A percentile compares a stretch with the other conserved stretches of the same genome.
Conservation (phyloP, 2,113 vertebrate genomes). For the Aegotheles bennettii region DNA sequence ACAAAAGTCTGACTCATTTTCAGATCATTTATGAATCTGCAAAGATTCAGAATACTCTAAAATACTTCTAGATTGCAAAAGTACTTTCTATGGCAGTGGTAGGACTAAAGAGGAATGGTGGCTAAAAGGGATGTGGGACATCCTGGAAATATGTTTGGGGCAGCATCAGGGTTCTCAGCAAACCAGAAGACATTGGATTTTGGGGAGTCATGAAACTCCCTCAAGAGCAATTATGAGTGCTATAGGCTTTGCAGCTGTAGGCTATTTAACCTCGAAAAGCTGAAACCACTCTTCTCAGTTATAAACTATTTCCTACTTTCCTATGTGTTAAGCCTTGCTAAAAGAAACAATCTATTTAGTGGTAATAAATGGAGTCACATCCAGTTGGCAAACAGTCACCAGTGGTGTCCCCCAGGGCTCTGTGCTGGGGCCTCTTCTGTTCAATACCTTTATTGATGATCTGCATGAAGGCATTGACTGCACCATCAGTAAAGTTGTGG, state of each 20-base stretch:
- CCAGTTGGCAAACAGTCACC: too few species aligned
- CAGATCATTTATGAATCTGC: background rate
- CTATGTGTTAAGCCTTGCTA: background rate
- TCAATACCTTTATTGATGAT: too few species aligned
- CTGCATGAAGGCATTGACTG: too few species aligned
- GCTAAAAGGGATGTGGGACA: too few species aligned
- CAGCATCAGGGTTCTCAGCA: background rate
- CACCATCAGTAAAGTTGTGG: too few species aligned
- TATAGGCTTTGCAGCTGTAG: background rate
- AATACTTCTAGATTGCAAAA: background rate
- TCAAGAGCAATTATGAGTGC: background rate
- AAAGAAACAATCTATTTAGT: too few species aligned
- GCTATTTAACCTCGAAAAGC: background rate
- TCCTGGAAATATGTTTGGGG: background rate
- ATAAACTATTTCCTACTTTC: background rate
- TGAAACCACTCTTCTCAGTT: background rate
- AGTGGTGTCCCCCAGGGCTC: too few species aligned
- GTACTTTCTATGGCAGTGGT: background rate
- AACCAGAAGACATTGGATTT: background rate
- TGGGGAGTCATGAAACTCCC: accelerated
- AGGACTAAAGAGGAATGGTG: background rate
- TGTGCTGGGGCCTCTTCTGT: too few species aligned
- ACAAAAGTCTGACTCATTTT: background rate
- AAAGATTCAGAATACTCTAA: background rate
- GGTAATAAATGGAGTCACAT: too few species aligned